Evolutionary conservation across 2,888 invertebrate species (phyloP).

Genomic region (Ptilodon capucinus): DNA sequence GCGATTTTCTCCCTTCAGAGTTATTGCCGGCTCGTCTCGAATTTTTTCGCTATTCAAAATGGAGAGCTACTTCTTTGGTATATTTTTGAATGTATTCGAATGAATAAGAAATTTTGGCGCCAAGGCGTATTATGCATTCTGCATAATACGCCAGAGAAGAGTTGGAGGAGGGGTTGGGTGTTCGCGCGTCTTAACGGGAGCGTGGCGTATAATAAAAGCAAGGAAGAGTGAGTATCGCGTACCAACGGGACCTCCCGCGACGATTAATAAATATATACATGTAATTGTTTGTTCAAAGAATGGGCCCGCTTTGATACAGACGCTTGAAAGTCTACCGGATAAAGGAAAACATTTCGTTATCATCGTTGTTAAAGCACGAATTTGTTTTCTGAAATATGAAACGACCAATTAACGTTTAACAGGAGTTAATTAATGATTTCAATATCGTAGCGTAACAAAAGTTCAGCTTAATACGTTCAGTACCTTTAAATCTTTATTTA

Average conservation of each 20-base stretch:
- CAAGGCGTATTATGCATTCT: slow-evolving; percentile 61
- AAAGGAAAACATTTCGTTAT: not conserved
- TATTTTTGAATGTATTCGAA: slow-evolving; percentile 75
- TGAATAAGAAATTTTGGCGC: slow-evolving; percentile 76
- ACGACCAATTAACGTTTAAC: slow-evolving; percentile 49
- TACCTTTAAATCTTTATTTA: not conserved
- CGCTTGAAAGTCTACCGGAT: slow-evolving; percentile 7
- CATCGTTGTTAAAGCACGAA: slow-evolving; percentile 9
- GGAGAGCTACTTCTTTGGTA: slow-evolving; percentile 65
- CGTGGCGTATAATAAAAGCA: slow-evolving; percentile 36
- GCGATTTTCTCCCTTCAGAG: slow-evolving; percentile 79
- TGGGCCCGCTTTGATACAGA: slow-evolving; percentile 12
- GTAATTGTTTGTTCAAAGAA: slow-evolving; percentile 30
- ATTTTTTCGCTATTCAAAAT: slow-evolving; percentile 76
- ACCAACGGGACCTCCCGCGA: slow-evolving; percentile 14
- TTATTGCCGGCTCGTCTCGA: slow-evolving; percentile 75
- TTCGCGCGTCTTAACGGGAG: slow-evolving; percentile 30
- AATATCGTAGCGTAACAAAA: not conserved
- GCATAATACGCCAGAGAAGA: slow-evolving; percentile 52
- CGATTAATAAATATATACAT: slow-evolving; percentile 42
- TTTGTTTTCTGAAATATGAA: slow-evolving; percentile 48
- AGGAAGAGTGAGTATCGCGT: slow-evolving; percentile 7
- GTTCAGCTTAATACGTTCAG: not conserved
- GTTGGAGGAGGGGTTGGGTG: slow-evolving; percentile 32
- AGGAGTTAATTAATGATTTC: slow-evolving; percentile 32